phyloP scores from a whole-genome alignment of 2,113 vertebrate genomes.

The Dipodomys stephensi region DNA sequence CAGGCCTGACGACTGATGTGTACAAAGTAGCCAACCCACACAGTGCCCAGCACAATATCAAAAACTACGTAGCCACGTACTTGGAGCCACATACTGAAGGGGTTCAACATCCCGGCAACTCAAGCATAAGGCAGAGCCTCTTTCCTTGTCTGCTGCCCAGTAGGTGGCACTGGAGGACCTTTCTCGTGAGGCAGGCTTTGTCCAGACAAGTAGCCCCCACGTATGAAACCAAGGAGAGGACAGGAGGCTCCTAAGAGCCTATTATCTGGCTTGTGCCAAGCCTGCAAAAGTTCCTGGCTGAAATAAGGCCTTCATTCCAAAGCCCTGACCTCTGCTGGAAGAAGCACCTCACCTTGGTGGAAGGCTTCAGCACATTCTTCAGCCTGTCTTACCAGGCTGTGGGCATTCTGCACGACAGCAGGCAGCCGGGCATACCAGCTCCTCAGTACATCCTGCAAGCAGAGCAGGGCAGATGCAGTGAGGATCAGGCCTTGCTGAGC shows the following conservation, averaged over 20 bases:
- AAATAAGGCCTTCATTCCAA: background rate
- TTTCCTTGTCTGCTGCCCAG: background rate
- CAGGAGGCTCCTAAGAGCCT: background rate
- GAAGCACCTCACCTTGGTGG: slow-evolving; percentile 84
- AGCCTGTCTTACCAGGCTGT: slow-evolving; percentile 90
- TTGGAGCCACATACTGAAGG: background rate
- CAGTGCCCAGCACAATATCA: background rate
- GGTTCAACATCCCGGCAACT: background rate
- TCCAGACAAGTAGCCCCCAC: background rate
- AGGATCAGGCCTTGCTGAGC: background rate
- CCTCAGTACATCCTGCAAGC: slow-evolving; percentile 93
- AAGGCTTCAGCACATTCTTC: slow-evolving; percentile 92
- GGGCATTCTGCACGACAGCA: slow-evolving; percentile 87
- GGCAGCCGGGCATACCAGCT: slow-evolving; percentile 96
- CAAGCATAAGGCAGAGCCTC: background rate
- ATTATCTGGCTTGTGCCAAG: background rate
- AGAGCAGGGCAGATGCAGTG: background rate
- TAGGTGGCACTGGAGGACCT: background rate
- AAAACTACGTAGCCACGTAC: background rate
- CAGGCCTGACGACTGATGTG: background rate
- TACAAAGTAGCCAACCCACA: background rate
- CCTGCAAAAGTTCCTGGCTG: background rate
- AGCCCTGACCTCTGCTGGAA: background rate
- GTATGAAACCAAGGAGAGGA: background rate
- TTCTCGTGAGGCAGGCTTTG: background rate